These are phyloP conservation scores for Leptinotarsa haldemani DNA, from an alignment of 2,888 invertebrate genomes.

Conservation along the genomic window DNA sequence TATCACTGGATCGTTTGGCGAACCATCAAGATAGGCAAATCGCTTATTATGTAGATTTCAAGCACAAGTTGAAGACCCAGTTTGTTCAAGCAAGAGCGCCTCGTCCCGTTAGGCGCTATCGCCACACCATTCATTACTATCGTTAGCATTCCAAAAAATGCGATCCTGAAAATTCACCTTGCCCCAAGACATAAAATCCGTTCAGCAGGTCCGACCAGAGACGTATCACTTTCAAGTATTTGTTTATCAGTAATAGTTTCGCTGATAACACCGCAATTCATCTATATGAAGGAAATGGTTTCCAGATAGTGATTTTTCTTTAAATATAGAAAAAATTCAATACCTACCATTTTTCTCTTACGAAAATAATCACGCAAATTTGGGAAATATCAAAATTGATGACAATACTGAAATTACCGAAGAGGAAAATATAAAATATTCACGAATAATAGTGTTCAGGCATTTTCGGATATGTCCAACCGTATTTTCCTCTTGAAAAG, in stretches of 20 bases:
- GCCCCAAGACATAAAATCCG: conserved; percentile 68
- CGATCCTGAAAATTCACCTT: conserved; percentile 67
- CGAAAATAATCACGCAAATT: too few relatives aligned
- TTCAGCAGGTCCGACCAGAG: conserved; percentile 16
- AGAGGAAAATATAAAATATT: too few relatives aligned
- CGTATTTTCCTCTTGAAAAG: too few relatives aligned
- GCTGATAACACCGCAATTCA: neutral
- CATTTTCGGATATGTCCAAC: too few relatives aligned
- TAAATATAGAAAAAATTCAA: too few relatives aligned
- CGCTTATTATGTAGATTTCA: conserved; percentile 1
- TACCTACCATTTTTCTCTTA: too few relatives aligned
- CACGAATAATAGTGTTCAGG: too few relatives aligned
- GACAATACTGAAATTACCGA: too few relatives aligned
- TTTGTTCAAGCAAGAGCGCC: conserved; percentile 5
- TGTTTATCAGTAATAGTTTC: neutral
- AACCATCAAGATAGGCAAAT: conserved; percentile 7
- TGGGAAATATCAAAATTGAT: too few relatives aligned
- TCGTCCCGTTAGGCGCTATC: conserved; percentile 16
- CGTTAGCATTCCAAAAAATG: conserved; percentile 29
- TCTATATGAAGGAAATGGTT: too few relatives aligned
- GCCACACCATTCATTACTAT: conserved; percentile 17
- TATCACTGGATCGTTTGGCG: neutral
- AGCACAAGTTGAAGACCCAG: conserved; percentile 15
- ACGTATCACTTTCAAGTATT: neutral
- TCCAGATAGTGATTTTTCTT: too few relatives aligned